Percentiles rank a stretch among this genome's conserved stretches.
Conservation (phyloP, 2,888 invertebrate species). For the Dyspetes luteomarginatus region DNA sequence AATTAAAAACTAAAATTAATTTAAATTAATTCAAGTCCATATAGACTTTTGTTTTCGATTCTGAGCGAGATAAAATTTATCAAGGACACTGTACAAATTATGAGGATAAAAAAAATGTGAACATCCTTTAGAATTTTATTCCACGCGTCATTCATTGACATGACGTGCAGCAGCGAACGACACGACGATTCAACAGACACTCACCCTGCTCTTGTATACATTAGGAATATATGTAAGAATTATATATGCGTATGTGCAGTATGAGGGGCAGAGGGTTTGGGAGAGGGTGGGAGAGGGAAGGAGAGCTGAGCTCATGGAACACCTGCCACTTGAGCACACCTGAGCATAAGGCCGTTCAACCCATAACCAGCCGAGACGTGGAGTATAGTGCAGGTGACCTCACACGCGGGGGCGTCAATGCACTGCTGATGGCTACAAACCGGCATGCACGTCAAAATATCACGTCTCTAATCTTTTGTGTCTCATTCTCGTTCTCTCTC, state of each 20-base stretch:
- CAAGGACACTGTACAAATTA: too few relatives aligned
- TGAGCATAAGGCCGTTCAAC: slow-evolving; percentile 68
- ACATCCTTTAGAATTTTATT: slow-evolving; percentile 19
- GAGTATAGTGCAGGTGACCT: slow-evolving; percentile 48
- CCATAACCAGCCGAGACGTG: slow-evolving; percentile 46
- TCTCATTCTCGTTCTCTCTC: neutral
- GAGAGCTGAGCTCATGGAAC: slow-evolving; percentile 50
- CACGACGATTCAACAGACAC: slow-evolving; percentile 37
- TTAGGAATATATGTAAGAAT: slow-evolving; percentile 15
- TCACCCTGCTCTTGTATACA: slow-evolving; percentile 10
- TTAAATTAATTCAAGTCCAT: neutral
- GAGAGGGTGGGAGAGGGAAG: slow-evolving; percentile 8
- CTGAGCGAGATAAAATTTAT: too few relatives aligned
- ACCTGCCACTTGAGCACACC: slow-evolving; percentile 66
- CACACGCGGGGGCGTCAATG: slow-evolving; percentile 59
- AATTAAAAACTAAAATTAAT: neutral
- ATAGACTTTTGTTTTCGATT: neutral
- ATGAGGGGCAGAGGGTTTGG: neutral
- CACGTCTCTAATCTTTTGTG: slow-evolving; percentile 43
- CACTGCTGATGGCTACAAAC: slow-evolving; percentile 51
- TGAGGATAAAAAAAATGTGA: neutral
- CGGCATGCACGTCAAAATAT: slow-evolving; percentile 47
- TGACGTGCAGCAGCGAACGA: neutral
- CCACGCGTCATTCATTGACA: slow-evolving; percentile 50
- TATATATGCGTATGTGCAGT: neutral